These are phyloP conservation scores for Hydropotes inermis DNA, from an alignment of 2,113 vertebrate species.

Conservation along the genomic window DNA sequence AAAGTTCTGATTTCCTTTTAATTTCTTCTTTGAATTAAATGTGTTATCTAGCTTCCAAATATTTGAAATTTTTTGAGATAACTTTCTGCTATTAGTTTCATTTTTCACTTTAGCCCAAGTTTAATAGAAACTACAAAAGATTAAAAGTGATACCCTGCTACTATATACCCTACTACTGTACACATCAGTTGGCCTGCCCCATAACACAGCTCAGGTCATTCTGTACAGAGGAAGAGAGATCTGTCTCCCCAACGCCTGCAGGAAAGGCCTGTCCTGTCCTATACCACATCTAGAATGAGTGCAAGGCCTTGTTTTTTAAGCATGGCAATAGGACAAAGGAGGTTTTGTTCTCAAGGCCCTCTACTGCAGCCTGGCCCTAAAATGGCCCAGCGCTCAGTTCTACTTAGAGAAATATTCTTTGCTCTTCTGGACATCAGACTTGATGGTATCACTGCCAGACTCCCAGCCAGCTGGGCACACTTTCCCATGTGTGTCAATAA, in stretches of 20 bases:
- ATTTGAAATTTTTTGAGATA: background rate
- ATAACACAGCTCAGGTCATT: background rate
- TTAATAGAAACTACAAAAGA: conserved; percentile 60
- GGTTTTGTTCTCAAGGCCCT: conserved; percentile 15
- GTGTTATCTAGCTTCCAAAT: background rate
- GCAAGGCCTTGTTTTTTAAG: conserved; percentile 63
- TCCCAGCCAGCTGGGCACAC: conserved; percentile 99
- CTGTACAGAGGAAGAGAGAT: background rate
- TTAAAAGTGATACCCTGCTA: background rate
- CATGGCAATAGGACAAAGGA: conserved; percentile 60
- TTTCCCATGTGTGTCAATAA: conserved; percentile 97
- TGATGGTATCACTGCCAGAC: conserved; percentile 98
- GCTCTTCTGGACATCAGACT: conserved; percentile 94
- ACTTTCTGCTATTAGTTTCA: background rate
- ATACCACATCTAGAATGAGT: background rate
- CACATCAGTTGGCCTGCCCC: background rate
- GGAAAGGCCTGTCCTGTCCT: background rate
- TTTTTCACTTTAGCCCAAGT: conserved; percentile 3
- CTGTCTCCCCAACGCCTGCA: background rate
- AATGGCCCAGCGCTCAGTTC: conserved; percentile 48
- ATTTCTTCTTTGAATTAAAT: background rate
- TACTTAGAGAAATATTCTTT: conserved; percentile 98
- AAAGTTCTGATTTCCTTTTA: background rate
- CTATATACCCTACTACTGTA: background rate
- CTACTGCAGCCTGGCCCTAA: background rate